Percentiles rank a stretch among this genome's conserved stretches.
Evolutionary conservation across 2,888 invertebrate genomes (phyloP).

Genomic region (Oscheius sp.): DNA sequence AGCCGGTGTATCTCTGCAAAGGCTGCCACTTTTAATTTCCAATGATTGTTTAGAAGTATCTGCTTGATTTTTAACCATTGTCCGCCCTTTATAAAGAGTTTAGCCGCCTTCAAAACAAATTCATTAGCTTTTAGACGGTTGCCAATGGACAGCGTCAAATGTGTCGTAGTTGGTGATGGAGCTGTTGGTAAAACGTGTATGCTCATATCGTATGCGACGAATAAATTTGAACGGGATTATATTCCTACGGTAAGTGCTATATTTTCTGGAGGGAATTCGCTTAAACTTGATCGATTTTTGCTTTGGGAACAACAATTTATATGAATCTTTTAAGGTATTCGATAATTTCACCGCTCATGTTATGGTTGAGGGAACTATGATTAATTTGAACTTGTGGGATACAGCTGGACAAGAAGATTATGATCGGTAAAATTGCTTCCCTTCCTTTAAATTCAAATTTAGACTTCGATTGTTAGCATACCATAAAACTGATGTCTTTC

Average conservation of each 20-base stretch:
- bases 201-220: conserved; percentile 98
- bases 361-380: conserved; percentile 72
- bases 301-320: no score
- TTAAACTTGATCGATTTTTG: no score
- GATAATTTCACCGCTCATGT: conserved; percentile 72
- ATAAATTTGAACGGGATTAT: conserved; percentile 99
- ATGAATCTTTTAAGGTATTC: conserved; percentile 78
- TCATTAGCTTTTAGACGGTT: no score
- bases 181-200: conserved; percentile 84
- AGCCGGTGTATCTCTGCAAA: no score
- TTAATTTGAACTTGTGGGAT: conserved; percentile 65
- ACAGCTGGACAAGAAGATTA: conserved; percentile 70
- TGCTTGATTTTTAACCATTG: no score
- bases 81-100: no score
- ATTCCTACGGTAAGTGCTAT: conserved; percentile 78
- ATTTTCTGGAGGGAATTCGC: no score
- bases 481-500: conserved; percentile 64
- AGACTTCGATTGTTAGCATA: conserved; percentile 63
- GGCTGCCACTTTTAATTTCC: no score
- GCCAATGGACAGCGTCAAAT: conserved; percentile 96
- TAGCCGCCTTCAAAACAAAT: no score
- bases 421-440: conserved; percentile 39
- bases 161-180: conserved; percentile 87
- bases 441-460: conserved; percentile 20
- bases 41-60: no score